A percentile compares a stretch with the other conserved stretches of the same genome.
These are phyloP conservation scores for Macrobrachium rosenbergii DNA, from an alignment of 1,140 invertebrate genomes.

Conservation along the genomic window DNA sequence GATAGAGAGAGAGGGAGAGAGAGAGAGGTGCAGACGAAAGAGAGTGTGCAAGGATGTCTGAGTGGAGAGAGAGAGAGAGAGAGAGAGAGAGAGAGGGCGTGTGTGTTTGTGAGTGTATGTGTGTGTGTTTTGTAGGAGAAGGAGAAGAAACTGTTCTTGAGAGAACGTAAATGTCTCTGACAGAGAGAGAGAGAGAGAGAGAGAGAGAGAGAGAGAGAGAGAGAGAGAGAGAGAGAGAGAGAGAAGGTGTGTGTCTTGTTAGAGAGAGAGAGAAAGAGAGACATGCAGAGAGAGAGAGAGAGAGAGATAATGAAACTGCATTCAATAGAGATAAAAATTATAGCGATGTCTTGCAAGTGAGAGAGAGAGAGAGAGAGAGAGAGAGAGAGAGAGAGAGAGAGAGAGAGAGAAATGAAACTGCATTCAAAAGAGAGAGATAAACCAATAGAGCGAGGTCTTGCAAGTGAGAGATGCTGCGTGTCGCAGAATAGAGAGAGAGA, in stretches of 20 bases:
- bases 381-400: background rate
- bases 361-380: slow-evolving; percentile 12
- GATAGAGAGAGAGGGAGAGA: background rate
- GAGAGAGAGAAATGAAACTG: background rate
- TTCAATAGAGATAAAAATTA: too few relatives aligned
- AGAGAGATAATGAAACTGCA: background rate
- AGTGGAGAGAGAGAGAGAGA: background rate
- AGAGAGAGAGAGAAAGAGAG: too few relatives aligned
- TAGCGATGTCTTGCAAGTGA: too few relatives aligned
- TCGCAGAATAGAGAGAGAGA: background rate
- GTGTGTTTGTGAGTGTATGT: too few relatives aligned
- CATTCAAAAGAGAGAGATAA: background rate
- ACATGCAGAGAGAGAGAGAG: background rate
- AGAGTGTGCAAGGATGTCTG: too few relatives aligned
- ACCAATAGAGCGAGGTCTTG: background rate
- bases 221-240: background rate
- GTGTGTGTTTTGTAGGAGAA: too few relatives aligned
- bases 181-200: background rate
- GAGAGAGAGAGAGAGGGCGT: background rate
- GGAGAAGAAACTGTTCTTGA: background rate
- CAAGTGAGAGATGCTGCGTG: background rate
- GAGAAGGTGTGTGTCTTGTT: too few relatives aligned
- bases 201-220: background rate
- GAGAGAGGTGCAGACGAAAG: background rate
- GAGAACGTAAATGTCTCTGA: background rate